A percentile compares a stretch with the other conserved stretches of the same genome.
phyloP scores from a whole-genome alignment of 2,113 vertebrate species.

The Aleadryas rufinucha region DNA sequence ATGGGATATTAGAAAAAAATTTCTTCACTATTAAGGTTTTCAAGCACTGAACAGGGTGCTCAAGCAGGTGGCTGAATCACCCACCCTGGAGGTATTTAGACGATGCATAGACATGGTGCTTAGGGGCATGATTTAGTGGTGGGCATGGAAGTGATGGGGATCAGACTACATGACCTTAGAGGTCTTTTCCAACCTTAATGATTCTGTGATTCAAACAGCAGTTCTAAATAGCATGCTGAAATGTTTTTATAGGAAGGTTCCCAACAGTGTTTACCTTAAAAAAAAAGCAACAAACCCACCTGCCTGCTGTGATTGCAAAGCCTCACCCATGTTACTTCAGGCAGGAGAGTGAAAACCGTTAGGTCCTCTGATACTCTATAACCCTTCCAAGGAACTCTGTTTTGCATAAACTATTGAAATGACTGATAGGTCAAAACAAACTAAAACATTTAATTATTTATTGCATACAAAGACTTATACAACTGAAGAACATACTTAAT shows the following conservation, averaged over 20 bases:
- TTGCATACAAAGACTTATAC: fast-evolving
- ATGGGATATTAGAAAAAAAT: not conserved
- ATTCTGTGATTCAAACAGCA: not conserved
- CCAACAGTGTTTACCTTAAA: fast-evolving
- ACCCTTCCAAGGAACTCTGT: not conserved
- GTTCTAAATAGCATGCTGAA: not conserved
- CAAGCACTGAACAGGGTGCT: not conserved
- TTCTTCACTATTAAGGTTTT: not conserved
- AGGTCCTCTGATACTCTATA: not conserved
- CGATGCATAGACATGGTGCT: fast-evolving
- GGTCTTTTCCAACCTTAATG: not conserved
- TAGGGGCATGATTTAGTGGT: not conserved
- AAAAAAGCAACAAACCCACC: not conserved
- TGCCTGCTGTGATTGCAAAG: not conserved
- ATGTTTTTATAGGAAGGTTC: not conserved
- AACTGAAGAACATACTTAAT: not conserved
- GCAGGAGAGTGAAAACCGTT: not conserved
- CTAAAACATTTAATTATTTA: not conserved
- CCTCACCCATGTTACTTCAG: not conserved
- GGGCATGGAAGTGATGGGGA: not conserved
- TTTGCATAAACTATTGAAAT: not conserved
- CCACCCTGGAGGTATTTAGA: not conserved
- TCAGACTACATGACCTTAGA: not conserved
- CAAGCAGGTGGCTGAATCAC: not conserved
- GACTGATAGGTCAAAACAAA: not conserved